Evolutionary conservation across 2,113 vertebrate genomes (phyloP), one percentile per base, ranked within the genome.

Genomic region (Paedocypris sp.): DNA sequence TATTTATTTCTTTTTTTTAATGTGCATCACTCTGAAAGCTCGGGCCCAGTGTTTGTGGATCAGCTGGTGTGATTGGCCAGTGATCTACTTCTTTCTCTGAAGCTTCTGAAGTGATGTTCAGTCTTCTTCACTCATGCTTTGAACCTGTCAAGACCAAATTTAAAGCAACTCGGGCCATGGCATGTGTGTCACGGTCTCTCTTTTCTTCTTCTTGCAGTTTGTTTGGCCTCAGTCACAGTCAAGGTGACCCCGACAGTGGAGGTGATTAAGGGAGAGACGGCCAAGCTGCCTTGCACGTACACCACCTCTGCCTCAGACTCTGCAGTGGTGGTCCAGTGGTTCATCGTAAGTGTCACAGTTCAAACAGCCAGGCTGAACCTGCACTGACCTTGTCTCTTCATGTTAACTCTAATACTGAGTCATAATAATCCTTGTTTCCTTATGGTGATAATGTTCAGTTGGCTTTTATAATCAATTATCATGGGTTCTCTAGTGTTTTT

Each of bases 331-430:
- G 79, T 88, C 15, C 83, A 89, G 39, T 93, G 90, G 90, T 82
- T 76, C 72, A 77, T 88, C 8, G 89, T 91, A 71, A 90, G 90
- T 86, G 19, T n/a, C n/a, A n/a, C n/a, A n/a, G n/a, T n/a, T n/a
- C n/a, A n/a, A n/a, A n/a, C n/a, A n/a, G n/a, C n/a, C n/a, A n/a
- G n/a, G n/a, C n/a, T n/a, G n/a, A n/a, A n/a, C n/a, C n/a, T n/a
- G n/a, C n/a, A n/a, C n/a, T n/a, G n/a, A n/a, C n/a, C n/a, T n/a
- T n/a, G n/a, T n/a, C n/a, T n/a, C n/a, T n/a, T n/a, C n/a, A n/a
- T n/a, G n/a, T n/a, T n/a, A n/a, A n/a, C n/a, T n/a, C n/a, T n/a
- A n/a, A n/a, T n/a, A n/a, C n/a, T n/a, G n/a, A n/a, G n/a, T n/a
- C n/a, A n/a, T n/a, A n/a, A n/a, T n/a, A n/a, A n/a, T n/a, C n/a